These are phyloP conservation scores for Bathynomus jamesi DNA, from an alignment of 1,140 invertebrate species.

Conservation along the genomic window DNA sequence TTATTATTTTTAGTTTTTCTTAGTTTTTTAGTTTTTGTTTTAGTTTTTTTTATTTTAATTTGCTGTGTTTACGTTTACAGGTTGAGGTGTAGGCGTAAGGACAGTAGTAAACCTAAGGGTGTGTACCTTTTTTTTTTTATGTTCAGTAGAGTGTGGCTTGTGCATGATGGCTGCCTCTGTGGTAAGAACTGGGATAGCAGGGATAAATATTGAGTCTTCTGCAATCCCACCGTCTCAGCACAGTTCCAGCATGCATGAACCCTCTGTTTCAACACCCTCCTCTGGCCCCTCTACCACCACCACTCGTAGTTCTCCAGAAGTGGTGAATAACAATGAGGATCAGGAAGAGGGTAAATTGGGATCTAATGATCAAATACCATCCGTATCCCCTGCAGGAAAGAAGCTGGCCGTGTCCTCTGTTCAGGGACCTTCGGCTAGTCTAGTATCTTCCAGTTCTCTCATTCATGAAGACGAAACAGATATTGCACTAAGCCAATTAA, in stretches of 20 bases:
- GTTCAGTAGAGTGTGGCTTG: background rate
- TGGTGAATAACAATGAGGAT: background rate
- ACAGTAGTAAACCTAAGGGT: background rate
- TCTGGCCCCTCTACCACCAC: background rate
- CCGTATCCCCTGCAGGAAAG: background rate
- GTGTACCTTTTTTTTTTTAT: conserved; percentile 1
- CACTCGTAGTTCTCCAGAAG: no score
- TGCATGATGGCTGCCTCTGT: background rate
- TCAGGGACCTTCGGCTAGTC: background rate
- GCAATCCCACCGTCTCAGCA: background rate
- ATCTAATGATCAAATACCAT: background rate
- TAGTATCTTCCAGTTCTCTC: background rate
- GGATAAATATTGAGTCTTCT: background rate
- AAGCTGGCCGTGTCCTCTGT: background rate
- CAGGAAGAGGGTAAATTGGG: background rate
- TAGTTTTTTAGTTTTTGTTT: background rate
- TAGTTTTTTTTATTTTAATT: background rate
- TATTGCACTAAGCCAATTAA: conserved; percentile 21
- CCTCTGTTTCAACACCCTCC: background rate
- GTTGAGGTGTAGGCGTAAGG: background rate
- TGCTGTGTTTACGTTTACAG: conserved; percentile 1
- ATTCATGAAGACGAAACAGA: background rate
- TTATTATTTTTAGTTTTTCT: background rate
- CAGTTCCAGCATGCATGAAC: background rate
- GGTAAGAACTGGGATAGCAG: background rate